A percentile compares a stretch with the other conserved stretches of the same genome.
phyloP scores from a whole-genome alignment of 2,888 invertebrate species.

The Saturnia pavonia region DNA sequence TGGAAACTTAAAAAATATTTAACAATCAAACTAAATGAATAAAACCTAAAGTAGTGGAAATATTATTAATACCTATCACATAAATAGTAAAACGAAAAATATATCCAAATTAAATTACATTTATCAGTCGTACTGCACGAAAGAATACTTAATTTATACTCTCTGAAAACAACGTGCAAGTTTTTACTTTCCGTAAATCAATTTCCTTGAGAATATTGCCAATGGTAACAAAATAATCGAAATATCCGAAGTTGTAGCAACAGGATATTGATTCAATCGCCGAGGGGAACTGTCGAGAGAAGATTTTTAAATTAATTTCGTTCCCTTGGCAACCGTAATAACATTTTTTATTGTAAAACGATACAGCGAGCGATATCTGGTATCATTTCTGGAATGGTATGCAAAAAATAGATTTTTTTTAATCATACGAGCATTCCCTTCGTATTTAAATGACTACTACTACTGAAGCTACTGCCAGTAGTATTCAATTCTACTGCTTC shows the following conservation, averaged over 20 bases:
- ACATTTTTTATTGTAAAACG: slow-evolving; percentile 21
- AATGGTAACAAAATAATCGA: slow-evolving; percentile 57
- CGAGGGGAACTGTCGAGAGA: slow-evolving; percentile 49
- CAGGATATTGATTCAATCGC: slow-evolving; percentile 53
- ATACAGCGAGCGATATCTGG: neutral
- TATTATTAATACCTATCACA: no score
- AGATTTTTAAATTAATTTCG: slow-evolving; percentile 58
- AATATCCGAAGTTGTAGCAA: slow-evolving; percentile 52
- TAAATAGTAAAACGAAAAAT: no score
- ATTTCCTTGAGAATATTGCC: slow-evolving; percentile 57
- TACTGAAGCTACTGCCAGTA: neutral
- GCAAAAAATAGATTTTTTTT: neutral
- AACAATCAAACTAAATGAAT: no score
- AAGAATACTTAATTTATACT: neutral
- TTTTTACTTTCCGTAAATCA: slow-evolving; percentile 50
- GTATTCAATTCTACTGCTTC: no score
- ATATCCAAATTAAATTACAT: no score
- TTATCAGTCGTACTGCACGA: neutral
- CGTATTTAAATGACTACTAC: neutral
- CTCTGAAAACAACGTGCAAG: slow-evolving; percentile 23
- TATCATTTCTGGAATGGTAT: neutral
- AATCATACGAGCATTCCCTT: neutral
- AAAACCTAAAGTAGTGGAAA: no score
- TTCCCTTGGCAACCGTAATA: slow-evolving; percentile 34
- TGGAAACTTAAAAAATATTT: no score